Evolutionary conservation across 2,797 vertebrate species (phyloP).

Genomic region (Melanitta fusca): DNA sequence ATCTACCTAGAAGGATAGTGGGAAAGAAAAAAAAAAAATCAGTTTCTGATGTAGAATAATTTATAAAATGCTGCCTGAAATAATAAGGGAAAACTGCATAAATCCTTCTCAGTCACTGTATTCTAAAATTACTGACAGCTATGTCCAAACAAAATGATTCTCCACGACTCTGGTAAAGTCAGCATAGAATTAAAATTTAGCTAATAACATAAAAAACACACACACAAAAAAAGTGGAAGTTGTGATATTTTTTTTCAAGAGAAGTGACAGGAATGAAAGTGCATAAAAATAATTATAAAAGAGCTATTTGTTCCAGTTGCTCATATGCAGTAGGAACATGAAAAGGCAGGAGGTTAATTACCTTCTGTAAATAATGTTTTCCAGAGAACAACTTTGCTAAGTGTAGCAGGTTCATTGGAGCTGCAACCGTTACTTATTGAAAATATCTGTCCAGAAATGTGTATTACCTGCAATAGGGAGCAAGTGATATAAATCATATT

Average conservation of each 20-base stretch:
- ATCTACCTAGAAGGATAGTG: background rate
- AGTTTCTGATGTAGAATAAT: background rate
- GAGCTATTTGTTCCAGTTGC: background rate
- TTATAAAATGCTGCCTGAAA: background rate
- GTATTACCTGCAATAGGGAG: background rate
- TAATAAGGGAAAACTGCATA: background rate
- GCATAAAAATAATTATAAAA: background rate
- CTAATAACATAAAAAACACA: background rate
- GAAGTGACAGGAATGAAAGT: background rate
- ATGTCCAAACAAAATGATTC: background rate
- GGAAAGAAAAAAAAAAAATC: background rate
- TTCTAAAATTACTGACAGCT: background rate
- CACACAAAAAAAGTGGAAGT: background rate
- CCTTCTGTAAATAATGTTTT: constrained; percentile 14
- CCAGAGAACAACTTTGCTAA: background rate
- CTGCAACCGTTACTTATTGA: background rate
- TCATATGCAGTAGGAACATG: background rate
- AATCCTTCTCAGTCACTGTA: background rate
- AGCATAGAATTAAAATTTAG: background rate
- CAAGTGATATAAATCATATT: background rate
- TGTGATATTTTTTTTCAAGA: background rate
- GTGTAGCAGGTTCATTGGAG: constrained; percentile 6
- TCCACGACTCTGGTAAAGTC: background rate
- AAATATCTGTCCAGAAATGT: background rate
- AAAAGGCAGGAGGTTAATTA: constrained; percentile 41